A percentile compares a stretch with the other conserved stretches of the same genome.
Conservation (phyloP, 2,888 invertebrate genomes). For the Drosophila prolongata region DNA sequence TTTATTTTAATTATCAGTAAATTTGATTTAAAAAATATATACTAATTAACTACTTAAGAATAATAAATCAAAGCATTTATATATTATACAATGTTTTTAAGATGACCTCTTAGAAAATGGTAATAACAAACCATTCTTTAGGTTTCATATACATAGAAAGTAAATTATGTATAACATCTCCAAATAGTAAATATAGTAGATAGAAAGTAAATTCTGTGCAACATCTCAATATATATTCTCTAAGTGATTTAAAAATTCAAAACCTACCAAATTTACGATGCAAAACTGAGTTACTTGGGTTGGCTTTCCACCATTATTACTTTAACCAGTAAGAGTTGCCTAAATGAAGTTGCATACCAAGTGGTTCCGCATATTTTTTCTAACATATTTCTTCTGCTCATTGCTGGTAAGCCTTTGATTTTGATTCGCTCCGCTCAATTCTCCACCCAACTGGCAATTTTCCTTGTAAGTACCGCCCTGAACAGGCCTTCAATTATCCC, state of each 20-base stretch:
- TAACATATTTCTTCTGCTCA: neutral
- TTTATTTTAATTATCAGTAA: neutral
- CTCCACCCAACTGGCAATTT: constrained; percentile 5
- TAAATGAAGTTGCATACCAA: constrained; percentile 22
- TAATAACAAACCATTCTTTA: no score
- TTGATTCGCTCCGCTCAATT: constrained; percentile 19
- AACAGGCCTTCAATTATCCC: constrained; percentile 38
- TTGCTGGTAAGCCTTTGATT: constrained; percentile 24
- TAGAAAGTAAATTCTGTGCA: no score
- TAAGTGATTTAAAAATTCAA: neutral
- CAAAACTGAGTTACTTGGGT: neutral
- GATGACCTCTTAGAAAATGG: no score
- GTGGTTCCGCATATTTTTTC: constrained; percentile 12
- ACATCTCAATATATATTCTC: no score
- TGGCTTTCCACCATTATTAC: neutral
- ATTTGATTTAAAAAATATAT: no score
- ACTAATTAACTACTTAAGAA: no score
- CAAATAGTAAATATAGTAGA: no score
- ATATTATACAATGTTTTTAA: no score
- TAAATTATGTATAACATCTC: no score
- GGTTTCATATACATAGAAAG: no score
- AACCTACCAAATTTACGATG: neutral
- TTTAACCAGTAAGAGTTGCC: constrained; percentile 3
- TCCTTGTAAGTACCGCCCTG: constrained; percentile 16
- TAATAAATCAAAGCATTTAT: no score